Evolutionary conservation across 2,888 invertebrate genomes (phyloP), one percentile per base, ranked within the genome.

Genomic region (Eudasyphora cyanicolor): DNA sequence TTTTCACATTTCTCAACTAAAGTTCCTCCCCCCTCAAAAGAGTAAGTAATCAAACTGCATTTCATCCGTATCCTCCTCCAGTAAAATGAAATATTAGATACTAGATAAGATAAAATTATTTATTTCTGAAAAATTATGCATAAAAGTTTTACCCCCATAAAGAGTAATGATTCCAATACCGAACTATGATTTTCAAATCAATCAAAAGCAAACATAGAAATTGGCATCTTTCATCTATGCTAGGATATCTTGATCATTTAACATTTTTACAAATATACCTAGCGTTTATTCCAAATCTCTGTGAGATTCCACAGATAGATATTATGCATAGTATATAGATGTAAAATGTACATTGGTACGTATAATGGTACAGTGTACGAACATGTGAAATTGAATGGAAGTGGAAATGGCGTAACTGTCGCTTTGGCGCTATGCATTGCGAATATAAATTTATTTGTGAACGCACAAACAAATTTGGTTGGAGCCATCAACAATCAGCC

Each of bases 331-430:
- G 54, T 42, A 24, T 76, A 38, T 35, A n/a, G n/a, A n/a, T n/a
- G n/a, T n/a, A n/a, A n/a, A 51, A 19, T 38, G 27, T 29, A 51
- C 6, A 10, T 49, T 42, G 45, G 42, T 78, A 17, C 14, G 54
- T 27, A 69, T 24, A n/a, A n/a, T 60, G 4, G 10, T 70, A 62
- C 24, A 49, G 32, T 49, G 27, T 21, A 75, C 51, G 51, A 71
- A 73, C 51, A 60, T 79, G 71, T 76, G 76, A 75, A 84, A 79
- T 84, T 79, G 77, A 81, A 85, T 82, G 71, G 74, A 78, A 84
- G 84, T 89, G 87, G 87, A 78, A 84, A 85, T 89, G 87, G 87
- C 89, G 87, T 87, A 87, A 87, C 89, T 88, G 90, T 88, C 87
- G 87, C 87, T 87, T 87, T 87, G 88, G 87, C 87, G 87, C 87